A percentile compares a stretch with the other conserved stretches of the same genome.
These are phyloP conservation scores for Danaus melanippus DNA, from an alignment of 1,140 invertebrate species.

Conservation along the genomic window DNA sequence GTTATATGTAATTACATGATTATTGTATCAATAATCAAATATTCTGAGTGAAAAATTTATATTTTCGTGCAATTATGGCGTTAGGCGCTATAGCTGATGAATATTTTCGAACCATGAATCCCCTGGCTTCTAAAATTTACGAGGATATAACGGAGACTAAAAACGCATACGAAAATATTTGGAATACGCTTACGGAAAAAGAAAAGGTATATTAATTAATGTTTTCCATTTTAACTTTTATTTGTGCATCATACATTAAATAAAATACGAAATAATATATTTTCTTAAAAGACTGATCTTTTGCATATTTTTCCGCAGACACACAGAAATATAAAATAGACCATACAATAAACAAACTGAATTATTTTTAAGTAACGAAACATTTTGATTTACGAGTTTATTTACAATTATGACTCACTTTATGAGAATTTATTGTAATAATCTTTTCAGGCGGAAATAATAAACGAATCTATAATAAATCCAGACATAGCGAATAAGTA, in stretches of 20 bases:
- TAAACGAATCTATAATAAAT: slow-evolving; percentile 84
- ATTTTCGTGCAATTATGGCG: slow-evolving; percentile 42
- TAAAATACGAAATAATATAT: background rate
- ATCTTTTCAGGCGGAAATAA: slow-evolving; percentile 70
- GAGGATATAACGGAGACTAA: slow-evolving; percentile 79
- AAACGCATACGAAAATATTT: slow-evolving; percentile 79
- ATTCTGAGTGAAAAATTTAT: slow-evolving; percentile 7
- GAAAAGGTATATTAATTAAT: slow-evolving; percentile 72
- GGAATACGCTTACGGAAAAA: slow-evolving; percentile 76
- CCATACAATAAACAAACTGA: too few relatives aligned
- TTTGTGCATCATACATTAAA: background rate
- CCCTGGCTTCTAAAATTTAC: slow-evolving; percentile 78
- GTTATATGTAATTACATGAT: slow-evolving; percentile 16
- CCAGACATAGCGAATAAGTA: slow-evolving; percentile 81
- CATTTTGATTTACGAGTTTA: too few relatives aligned
- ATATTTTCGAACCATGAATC: slow-evolving; percentile 80
- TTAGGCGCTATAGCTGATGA: slow-evolving; percentile 73
- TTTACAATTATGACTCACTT: too few relatives aligned
- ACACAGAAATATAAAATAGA: too few relatives aligned
- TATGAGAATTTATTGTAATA: too few relatives aligned
- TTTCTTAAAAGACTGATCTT: background rate
- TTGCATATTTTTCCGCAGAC: background rate
- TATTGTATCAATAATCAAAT: slow-evolving; percentile 15
- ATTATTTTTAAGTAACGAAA: too few relatives aligned
- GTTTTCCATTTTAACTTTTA: background rate